Evolutionary conservation across 37 sponge, comb jelly and placozoan genomes (phyloP).

Genomic region (Haliclona indistincta): DNA sequence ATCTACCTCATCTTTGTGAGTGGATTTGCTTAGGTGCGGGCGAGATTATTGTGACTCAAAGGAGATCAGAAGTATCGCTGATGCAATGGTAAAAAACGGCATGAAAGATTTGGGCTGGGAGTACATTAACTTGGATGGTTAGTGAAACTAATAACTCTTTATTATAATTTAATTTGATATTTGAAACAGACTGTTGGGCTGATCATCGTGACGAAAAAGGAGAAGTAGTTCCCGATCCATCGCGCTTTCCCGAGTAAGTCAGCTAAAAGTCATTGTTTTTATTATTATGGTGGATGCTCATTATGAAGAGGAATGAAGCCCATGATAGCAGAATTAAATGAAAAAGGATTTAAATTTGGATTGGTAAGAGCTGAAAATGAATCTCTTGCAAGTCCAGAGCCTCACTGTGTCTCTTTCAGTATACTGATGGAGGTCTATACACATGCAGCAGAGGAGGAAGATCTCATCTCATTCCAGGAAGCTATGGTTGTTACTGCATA

Average conservation of each 20-base stretch:
- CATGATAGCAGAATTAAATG: constrained; percentile 68
- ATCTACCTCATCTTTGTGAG: not conserved
- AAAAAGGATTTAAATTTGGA: constrained; percentile 88
- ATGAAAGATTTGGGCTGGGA: constrained; percentile 78
- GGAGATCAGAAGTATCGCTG: constrained; percentile 84
- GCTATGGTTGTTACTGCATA: constrained; percentile 73
- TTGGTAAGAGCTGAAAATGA: constrained; percentile 55
- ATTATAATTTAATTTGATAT: not conserved
- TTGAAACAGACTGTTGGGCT: constrained; percentile 80
- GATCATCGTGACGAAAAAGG: constrained; percentile 70
- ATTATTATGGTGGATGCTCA: not conserved
- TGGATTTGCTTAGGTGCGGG: constrained; percentile 52
- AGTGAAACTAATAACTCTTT: not conserved
- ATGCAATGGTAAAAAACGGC: constrained; percentile 85
- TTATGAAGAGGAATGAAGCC: constrained; percentile 64
- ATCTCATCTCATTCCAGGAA: constrained; percentile 73
- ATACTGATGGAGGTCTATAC: constrained; percentile 80
- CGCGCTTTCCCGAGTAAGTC: constrained; percentile 71
- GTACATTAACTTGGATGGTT: constrained; percentile 90
- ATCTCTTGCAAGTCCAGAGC: not conserved
- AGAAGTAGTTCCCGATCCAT: constrained; percentile 56
- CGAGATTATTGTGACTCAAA: constrained; percentile 66
- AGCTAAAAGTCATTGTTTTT: not conserved
- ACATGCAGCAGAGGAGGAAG: constrained; percentile 78
- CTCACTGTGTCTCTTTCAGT: constrained; percentile 36